phyloP scores from a whole-genome alignment of 1,140 invertebrate genomes.

The Trypoxylus dichotomus region DNA sequence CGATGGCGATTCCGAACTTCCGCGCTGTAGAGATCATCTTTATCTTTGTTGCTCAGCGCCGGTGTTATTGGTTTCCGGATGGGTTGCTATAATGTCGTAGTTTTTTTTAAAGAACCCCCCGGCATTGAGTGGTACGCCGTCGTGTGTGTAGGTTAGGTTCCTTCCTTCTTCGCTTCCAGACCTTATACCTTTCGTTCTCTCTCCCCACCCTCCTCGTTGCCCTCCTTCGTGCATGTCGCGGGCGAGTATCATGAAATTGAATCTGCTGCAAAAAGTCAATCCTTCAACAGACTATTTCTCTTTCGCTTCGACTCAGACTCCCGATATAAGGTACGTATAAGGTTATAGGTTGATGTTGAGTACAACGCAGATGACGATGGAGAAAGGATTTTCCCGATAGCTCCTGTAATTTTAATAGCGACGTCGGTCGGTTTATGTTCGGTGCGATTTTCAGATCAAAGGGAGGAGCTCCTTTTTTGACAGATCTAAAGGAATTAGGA shows the following conservation, averaged over 20 bases:
- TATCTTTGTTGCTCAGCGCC: constrained; percentile 36
- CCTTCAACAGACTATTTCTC: constrained; percentile 30
- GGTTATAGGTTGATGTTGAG: neutral
- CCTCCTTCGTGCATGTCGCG: constrained; percentile 31
- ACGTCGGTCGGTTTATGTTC: neutral
- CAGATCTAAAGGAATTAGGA: too few relatives aligned
- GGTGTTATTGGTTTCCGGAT: constrained; percentile 43
- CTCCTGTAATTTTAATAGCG: neutral
- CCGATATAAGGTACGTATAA: neutral
- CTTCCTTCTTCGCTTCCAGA: neutral
- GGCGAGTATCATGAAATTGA: constrained; percentile 40
- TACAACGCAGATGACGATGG: neutral
- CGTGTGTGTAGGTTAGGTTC: neutral
- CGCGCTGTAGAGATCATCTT: constrained; percentile 26
- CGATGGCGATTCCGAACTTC: neutral
- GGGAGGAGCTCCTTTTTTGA: too few relatives aligned
- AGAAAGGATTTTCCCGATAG: neutral
- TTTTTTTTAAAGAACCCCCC: constrained; percentile 35
- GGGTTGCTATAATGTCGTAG: constrained; percentile 39
- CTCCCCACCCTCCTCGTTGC: constrained; percentile 1
- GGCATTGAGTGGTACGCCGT: constrained; percentile 36
- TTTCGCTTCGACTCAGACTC: neutral
- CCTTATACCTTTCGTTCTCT: too few relatives aligned
- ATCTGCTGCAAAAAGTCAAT: constrained; percentile 39
- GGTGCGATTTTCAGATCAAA: too few relatives aligned